Conservation (phyloP, 2,888 invertebrate species). For the Arctia plantaginis region DNA sequence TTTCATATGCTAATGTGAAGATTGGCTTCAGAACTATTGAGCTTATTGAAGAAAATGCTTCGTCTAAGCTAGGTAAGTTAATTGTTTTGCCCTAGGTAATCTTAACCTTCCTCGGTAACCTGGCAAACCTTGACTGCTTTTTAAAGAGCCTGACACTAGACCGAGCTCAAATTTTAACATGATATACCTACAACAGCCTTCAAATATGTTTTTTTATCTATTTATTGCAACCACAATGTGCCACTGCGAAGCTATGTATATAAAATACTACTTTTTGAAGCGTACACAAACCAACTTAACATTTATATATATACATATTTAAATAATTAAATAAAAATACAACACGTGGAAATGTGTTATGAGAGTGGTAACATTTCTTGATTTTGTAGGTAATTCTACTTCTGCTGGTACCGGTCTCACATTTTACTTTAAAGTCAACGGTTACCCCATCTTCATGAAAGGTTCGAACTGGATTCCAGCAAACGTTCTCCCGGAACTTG, state of each 20-base stretch:
- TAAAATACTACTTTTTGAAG: too few relatives aligned
- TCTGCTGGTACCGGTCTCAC: conserved; percentile 87
- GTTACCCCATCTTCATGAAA: conserved; percentile 95
- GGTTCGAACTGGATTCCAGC: conserved; percentile 98
- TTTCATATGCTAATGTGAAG: conserved; percentile 83
- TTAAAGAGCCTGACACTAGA: too few relatives aligned
- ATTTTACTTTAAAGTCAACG: conserved; percentile 96
- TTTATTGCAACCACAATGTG: too few relatives aligned
- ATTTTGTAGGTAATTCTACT: conserved; percentile 70
- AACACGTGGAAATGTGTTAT: background rate
- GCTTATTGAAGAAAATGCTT: conserved; percentile 90
- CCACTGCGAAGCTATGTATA: too few relatives aligned
- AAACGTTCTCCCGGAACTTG: conserved; percentile 92
- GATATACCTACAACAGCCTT: too few relatives aligned
- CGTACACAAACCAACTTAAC: too few relatives aligned
- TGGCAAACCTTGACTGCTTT: too few relatives aligned
- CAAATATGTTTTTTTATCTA: too few relatives aligned
- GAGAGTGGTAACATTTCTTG: background rate
- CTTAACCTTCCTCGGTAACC: background rate
- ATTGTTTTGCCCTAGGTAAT: background rate
- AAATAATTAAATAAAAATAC: background rate
- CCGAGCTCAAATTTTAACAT: too few relatives aligned
- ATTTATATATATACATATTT: too few relatives aligned
- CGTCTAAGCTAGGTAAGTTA: conserved; percentile 66
- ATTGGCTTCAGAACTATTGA: conserved; percentile 96